Evolutionary conservation across 2,113 vertebrate species (phyloP).

Genomic region (Phrynosoma blainvillii): DNA sequence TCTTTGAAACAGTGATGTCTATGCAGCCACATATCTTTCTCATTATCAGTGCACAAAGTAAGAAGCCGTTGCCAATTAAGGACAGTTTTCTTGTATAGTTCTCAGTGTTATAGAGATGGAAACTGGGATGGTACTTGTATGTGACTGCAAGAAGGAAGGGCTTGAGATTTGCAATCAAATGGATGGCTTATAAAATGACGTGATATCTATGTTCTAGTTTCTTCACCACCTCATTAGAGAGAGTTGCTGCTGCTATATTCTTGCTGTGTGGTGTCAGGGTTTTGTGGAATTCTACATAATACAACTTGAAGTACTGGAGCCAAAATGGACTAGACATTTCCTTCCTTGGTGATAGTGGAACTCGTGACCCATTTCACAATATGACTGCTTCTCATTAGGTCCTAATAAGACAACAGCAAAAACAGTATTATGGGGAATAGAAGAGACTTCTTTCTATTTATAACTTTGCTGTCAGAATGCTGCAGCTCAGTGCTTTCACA

Average conservation of each 20-base stretch:
- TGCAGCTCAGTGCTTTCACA: slow-evolving; percentile 22
- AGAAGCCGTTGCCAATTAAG: not conserved
- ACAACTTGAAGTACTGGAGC: slow-evolving; percentile 15
- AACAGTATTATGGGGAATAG: not conserved
- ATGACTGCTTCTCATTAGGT: not conserved
- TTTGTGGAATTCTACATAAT: slow-evolving; percentile 20
- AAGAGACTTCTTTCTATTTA: not conserved
- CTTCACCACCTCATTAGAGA: not conserved
- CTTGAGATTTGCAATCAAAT: not conserved
- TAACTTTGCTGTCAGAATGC: not conserved
- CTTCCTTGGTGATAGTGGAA: fast-evolving
- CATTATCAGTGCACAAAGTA: too few relatives aligned
- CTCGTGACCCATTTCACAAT: not conserved
- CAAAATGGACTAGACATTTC: slow-evolving; percentile 19
- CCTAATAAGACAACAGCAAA: not conserved
- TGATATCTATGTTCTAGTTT: not conserved
- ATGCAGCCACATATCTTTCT: not conserved
- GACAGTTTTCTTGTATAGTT: not conserved
- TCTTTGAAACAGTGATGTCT: too few relatives aligned
- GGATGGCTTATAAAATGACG: not conserved
- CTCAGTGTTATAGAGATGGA: not conserved
- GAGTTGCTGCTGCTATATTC: slow-evolving; percentile 2
- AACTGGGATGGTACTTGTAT: not conserved
- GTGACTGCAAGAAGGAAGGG: not conserved
- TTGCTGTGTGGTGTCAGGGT: fast-evolving